Evolutionary conservation across 2,888 invertebrate species (phyloP).

Genomic region (Brenthis ino): DNA sequence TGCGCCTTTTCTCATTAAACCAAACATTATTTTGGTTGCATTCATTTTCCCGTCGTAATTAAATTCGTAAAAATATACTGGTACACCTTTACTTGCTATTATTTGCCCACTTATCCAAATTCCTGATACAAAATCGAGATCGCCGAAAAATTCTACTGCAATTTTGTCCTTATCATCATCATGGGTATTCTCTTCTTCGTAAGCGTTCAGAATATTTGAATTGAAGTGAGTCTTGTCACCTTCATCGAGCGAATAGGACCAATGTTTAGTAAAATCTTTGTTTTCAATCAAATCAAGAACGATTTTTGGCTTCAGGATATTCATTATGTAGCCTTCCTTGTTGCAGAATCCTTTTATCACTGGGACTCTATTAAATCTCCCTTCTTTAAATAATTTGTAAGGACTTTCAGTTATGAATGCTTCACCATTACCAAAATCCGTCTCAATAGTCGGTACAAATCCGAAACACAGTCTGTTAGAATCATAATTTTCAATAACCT

Average conservation of each 20-base stretch:
- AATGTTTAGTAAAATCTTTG: conserved; percentile 48
- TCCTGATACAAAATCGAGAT: conserved; percentile 55
- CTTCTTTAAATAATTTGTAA: conserved; percentile 61
- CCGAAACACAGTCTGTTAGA: conserved; percentile 48
- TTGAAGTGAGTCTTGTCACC: conserved; percentile 42
- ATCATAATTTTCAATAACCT: conserved; percentile 40
- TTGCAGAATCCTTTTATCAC: conserved; percentile 74
- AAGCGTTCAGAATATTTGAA: conserved; percentile 40
- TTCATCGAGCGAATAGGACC: conserved; percentile 45
- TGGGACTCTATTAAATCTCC: conserved; percentile 64
- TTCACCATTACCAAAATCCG: conserved; percentile 50
- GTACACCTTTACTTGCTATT: conserved; percentile 43
- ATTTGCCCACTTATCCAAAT: conserved; percentile 48
- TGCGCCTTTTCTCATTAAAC: conserved; percentile 48
- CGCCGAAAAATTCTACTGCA: conserved; percentile 54
- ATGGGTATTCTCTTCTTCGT: conserved; percentile 34
- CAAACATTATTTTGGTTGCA: conserved; percentile 43
- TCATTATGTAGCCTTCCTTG: conserved; percentile 67
- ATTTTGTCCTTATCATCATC: conserved; percentile 45
- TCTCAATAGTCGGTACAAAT: conserved; percentile 61
- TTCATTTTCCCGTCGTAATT: conserved; percentile 55
- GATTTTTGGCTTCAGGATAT: conserved; percentile 44
- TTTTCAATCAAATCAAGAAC: conserved; percentile 45
- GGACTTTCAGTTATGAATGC: conserved; percentile 56
- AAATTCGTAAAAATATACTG: conserved; percentile 55